These are phyloP conservation scores for Cherax destructor DNA, from an alignment of 1,140 invertebrate genomes.

Conservation along the genomic window DNA sequence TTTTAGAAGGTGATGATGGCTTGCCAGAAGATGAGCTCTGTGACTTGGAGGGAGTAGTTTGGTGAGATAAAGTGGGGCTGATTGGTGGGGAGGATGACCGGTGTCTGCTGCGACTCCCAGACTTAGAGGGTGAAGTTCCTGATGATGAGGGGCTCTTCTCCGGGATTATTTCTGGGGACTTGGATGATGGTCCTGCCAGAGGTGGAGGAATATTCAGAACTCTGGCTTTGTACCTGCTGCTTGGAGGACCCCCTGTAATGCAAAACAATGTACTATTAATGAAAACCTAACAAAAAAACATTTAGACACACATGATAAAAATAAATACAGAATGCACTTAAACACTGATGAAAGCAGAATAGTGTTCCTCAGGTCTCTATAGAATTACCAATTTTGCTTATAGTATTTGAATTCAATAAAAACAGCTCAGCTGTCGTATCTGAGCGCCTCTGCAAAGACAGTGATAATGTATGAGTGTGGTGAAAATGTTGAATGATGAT, in stretches of 20 bases:
- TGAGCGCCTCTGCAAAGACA: too few relatives aligned
- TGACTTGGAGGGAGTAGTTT: conserved; percentile 21
- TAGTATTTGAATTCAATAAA: too few relatives aligned
- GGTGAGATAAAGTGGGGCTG: conserved; percentile 22
- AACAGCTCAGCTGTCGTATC: too few relatives aligned
- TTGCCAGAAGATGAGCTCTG: conserved; percentile 33
- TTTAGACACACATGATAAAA: too few relatives aligned
- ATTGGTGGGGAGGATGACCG: conserved; percentile 37
- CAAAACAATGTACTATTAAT: neutral
- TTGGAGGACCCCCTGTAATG: conserved; percentile 73
- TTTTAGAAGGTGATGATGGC: conserved; percentile 1
- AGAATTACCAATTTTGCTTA: too few relatives aligned
- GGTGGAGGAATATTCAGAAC: conserved; percentile 76
- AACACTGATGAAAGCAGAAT: too few relatives aligned
- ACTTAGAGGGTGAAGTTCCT: conserved; percentile 42
- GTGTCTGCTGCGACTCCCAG: conserved; percentile 29
- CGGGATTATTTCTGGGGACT: conserved; percentile 45
- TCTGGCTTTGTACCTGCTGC: conserved; percentile 78
- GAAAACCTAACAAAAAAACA: too few relatives aligned
- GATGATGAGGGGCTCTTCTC: conserved; percentile 43
- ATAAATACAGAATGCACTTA: too few relatives aligned
- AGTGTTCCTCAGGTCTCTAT: too few relatives aligned
- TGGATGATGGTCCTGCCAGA: conserved; percentile 43
- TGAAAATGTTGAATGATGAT: too few relatives aligned
- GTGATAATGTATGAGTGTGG: too few relatives aligned